These are phyloP conservation scores for Chaetodon trifascialis DNA, from an alignment of 2,113 vertebrate genomes.

Conservation along the genomic window DNA sequence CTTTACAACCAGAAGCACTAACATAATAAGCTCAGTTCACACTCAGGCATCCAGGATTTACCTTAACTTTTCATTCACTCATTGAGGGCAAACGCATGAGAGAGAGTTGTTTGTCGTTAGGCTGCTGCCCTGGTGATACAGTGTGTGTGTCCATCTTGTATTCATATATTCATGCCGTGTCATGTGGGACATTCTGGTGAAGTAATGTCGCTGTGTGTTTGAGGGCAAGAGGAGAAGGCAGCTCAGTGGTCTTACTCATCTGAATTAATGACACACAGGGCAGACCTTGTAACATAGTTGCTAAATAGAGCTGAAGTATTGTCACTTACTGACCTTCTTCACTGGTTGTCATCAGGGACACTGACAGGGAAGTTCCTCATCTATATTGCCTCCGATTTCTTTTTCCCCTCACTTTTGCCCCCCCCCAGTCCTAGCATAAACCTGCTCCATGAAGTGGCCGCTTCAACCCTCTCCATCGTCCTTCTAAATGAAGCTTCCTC, in stretches of 20 bases:
- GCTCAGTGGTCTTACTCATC: background rate
- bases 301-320: background rate
- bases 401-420: background rate
- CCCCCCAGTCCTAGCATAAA: background rate
- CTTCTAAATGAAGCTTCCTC: background rate
- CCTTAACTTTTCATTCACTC: constrained; percentile 53
- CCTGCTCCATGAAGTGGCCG: background rate
- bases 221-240: constrained; percentile 31
- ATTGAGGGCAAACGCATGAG: constrained; percentile 12
- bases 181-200: constrained; percentile 26
- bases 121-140: constrained; percentile 27
- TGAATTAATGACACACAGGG: constrained; percentile 5
- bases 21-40: constrained; percentile 77
- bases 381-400: background rate
- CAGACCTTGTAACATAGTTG: background rate
- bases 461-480: background rate
- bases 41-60: constrained; percentile 76
- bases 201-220: constrained; percentile 34
- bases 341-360: background rate
- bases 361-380: background rate
- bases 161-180: constrained; percentile 28
- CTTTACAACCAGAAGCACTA: constrained; percentile 73
- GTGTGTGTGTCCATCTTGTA: constrained; percentile 23
- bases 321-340: background rate
- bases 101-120: constrained; percentile 18